phyloP scores from a whole-genome alignment of 2,113 vertebrate genomes.

The Burhinus oedicnemus region DNA sequence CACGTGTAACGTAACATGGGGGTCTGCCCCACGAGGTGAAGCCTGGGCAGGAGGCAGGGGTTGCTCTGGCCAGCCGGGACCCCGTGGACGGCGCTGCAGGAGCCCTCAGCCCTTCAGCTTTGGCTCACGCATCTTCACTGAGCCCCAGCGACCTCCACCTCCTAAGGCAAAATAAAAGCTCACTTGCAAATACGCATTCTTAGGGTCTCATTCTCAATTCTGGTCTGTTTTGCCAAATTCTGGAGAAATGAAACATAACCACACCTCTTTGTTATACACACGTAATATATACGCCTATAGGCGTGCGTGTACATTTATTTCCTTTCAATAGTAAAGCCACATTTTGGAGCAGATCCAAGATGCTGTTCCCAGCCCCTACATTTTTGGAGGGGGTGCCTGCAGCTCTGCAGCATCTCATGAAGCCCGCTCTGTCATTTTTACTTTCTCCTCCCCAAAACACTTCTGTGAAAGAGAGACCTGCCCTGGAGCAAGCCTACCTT shows the following conservation, averaged over 20 bases:
- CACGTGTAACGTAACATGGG: not conserved
- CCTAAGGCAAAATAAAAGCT: not conserved
- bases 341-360: not conserved
- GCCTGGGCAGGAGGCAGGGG: not conserved
- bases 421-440: not conserved
- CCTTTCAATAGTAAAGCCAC: not conserved
- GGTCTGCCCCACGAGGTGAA: not conserved
- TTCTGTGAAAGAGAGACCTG: not conserved
- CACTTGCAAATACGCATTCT: not conserved
- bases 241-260: not conserved
- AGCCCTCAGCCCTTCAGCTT: not conserved
- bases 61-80: not conserved
- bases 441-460: not conserved
- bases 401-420: not conserved
- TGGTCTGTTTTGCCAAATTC: not conserved
- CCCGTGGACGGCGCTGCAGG: too few species aligned
- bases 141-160: not conserved
- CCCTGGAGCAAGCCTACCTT: not conserved
- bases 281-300: fast-evolving
- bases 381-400: not conserved
- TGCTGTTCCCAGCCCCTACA: too few species aligned
- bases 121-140: fast-evolving
- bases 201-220: not conserved
- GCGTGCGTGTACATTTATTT: fast-evolving
- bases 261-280: not conserved